phyloP scores from a whole-genome alignment of 2,113 vertebrate genomes.

The Urocitellus parryii region DNA sequence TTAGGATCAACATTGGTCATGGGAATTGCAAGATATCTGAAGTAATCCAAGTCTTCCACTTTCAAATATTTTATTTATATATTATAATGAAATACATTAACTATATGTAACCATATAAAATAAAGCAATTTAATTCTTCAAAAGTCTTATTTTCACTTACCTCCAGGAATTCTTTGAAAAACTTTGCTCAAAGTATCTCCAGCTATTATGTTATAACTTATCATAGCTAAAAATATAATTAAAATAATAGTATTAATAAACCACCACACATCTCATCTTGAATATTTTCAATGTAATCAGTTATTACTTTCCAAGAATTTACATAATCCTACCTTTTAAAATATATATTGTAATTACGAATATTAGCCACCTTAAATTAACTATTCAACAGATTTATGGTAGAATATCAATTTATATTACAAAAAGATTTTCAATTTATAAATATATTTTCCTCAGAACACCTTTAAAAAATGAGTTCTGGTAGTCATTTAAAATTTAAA shows the following conservation, averaged over 20 bases:
- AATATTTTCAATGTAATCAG: constrained; percentile 50
- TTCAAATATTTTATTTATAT: constrained; percentile 36
- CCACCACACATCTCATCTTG: neutral
- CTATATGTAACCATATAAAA: constrained; percentile 3
- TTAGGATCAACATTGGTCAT: neutral
- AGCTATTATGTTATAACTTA: constrained; percentile 98
- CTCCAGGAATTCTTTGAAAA: constrained; percentile 95
- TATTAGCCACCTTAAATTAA: constrained; percentile 7
- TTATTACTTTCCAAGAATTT: neutral
- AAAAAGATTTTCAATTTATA: neutral
- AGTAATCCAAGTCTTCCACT: neutral
- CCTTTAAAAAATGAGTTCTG: constrained; percentile 28
- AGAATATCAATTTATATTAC: neutral
- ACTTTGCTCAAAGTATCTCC: constrained; percentile 97
- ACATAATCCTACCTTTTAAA: neutral
- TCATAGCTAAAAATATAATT: constrained; percentile 92
- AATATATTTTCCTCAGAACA: neutral
- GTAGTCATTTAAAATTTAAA: constrained; percentile 51
- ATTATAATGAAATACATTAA: constrained; percentile 19
- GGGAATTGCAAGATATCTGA: neutral
- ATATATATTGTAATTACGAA: neutral
- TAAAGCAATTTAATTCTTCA: neutral
- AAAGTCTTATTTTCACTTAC: constrained; percentile 84
- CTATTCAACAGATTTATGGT: neutral
- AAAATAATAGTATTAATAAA: constrained; percentile 52